Evolutionary conservation across 2,113 vertebrate genomes (phyloP).

Genomic region (Malurus melanocephalus): DNA sequence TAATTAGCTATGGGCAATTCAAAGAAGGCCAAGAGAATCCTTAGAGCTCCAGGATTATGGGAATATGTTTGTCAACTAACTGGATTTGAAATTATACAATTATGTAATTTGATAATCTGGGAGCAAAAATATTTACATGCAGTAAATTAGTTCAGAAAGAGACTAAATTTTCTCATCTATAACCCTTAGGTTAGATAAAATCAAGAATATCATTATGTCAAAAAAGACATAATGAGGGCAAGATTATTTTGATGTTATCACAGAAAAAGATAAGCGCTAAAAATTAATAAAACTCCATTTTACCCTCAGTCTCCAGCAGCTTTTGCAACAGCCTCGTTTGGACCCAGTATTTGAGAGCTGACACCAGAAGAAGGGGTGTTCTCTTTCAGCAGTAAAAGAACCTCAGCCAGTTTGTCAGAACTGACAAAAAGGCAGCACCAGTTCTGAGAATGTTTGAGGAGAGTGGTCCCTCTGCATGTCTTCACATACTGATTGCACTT

Average conservation of each 20-base stretch:
- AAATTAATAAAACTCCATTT: neutral
- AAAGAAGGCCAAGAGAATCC: neutral
- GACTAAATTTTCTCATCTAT: neutral
- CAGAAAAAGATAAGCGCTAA: neutral
- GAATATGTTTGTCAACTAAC: neutral
- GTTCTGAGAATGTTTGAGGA: neutral
- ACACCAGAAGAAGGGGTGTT: neutral
- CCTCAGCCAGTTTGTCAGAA: neutral
- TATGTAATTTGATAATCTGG: neutral
- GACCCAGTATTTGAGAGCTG: neutral
- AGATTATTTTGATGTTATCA: neutral
- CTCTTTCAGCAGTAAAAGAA: neutral
- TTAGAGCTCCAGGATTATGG: neutral
- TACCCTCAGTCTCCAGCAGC: neutral
- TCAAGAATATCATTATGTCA: too few relatives aligned
- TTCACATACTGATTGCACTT: neutral
- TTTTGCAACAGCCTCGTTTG: neutral
- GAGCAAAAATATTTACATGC: neutral
- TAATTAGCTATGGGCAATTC: neutral
- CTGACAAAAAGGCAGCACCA: neutral
- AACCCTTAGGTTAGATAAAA: neutral
- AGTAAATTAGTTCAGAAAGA: neutral
- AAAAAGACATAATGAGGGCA: neutral
- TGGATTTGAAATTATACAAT: neutral
- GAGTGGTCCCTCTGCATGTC: accelerated